Evolutionary conservation across 1,140 invertebrate genomes (phyloP).

Genomic region (Wasmannia auropunctata): DNA sequence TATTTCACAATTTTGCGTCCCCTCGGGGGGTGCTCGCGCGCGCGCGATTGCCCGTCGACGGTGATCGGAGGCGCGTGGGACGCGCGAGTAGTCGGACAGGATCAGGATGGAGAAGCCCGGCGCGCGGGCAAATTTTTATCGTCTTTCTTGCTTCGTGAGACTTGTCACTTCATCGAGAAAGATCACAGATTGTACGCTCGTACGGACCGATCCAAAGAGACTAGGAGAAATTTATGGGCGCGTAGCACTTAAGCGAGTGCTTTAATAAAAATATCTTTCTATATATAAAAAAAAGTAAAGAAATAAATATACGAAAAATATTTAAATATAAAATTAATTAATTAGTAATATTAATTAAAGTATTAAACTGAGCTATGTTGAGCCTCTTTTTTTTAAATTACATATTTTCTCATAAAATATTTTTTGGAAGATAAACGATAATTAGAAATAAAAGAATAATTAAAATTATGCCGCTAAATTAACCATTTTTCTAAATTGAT

Average conservation of each 20-base stretch:
- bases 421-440: neutral
- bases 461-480: neutral
- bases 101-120: constrained; percentile 4
- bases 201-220: neutral
- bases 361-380: neutral
- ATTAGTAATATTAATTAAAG: neutral
- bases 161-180: constrained; percentile 23
- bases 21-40: neutral
- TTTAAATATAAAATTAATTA: neutral
- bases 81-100: constrained; percentile 18
- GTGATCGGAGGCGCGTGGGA: constrained; percentile 11
- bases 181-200: neutral
- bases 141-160: neutral
- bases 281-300: no score
- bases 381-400: neutral
- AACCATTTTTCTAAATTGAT: neutral
- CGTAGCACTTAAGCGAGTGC: neutral
- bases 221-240: neutral
- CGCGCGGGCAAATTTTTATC: constrained; percentile 23
- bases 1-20: constrained; percentile 75
- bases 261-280: neutral
- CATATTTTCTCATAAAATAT: neutral
- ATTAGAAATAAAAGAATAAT: neutral
- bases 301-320: neutral
- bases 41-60: neutral